Evolutionary conservation across 1,140 invertebrate species (phyloP).

Genomic region (Cotesia glomerata): DNA sequence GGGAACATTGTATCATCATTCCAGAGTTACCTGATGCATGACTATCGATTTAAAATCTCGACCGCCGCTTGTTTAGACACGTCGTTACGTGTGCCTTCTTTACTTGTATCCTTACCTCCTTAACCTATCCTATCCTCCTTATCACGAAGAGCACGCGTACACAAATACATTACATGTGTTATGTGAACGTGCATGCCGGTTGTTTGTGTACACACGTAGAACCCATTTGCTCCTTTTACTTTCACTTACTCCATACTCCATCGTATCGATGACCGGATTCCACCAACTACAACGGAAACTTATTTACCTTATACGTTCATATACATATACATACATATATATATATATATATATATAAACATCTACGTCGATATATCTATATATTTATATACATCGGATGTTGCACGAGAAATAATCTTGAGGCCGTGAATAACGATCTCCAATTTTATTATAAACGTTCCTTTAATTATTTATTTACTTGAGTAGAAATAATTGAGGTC

Average conservation of each 20-base stretch:
- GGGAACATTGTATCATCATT: slow-evolving; percentile 49
- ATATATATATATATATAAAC: not conserved
- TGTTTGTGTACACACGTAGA: slow-evolving; percentile 6
- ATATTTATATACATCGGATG: slow-evolving; percentile 19
- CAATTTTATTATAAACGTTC: slow-evolving; percentile 1
- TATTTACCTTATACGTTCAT: slow-evolving; percentile 5
- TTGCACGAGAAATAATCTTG: slow-evolving; percentile 20
- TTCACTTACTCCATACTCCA: slow-evolving; percentile 47
- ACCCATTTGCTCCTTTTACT: slow-evolving; percentile 38
- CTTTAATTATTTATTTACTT: not conserved
- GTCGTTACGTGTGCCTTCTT: slow-evolving; percentile 31
- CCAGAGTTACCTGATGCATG: slow-evolving; percentile 44
- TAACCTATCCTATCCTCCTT: slow-evolving; percentile 39
- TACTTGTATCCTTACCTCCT: not conserved
- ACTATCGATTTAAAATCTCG: slow-evolving; percentile 52
- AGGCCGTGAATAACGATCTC: slow-evolving; percentile 15
- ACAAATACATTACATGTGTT: slow-evolving; percentile 9
- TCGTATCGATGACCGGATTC: slow-evolving; percentile 50
- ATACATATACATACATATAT: not conserved
- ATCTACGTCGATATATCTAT: not conserved
- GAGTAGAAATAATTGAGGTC: no score
- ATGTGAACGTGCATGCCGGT: no score
- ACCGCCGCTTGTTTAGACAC: slow-evolving; percentile 36
- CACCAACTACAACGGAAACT: slow-evolving; percentile 29
- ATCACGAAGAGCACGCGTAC: slow-evolving; percentile 51